Evolutionary conservation across 2,113 vertebrate genomes (phyloP).

Genomic region (Antechinus stuartii): DNA sequence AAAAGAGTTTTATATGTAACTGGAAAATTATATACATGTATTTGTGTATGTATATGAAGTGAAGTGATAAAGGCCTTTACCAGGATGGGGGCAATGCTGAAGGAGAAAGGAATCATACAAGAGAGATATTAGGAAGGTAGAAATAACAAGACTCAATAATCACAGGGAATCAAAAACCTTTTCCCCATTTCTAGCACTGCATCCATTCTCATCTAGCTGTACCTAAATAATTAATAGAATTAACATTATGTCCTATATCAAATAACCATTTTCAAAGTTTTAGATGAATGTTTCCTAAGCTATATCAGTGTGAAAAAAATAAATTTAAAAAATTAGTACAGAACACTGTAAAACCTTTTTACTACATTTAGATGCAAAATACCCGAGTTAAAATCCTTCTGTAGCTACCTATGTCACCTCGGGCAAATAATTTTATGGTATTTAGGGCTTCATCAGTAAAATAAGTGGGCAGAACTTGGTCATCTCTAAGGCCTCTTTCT

Average conservation of each 20-base stretch:
- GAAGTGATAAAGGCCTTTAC: neutral
- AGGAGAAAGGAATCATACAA: neutral
- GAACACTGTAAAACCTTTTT: neutral
- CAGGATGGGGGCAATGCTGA: neutral
- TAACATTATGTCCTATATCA: neutral
- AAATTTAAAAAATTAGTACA: neutral
- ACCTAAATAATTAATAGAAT: neutral
- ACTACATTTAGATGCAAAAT: neutral
- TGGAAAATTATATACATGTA: no score
- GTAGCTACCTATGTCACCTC: neutral
- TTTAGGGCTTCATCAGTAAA: neutral
- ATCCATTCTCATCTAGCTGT: neutral
- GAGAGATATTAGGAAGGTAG: neutral
- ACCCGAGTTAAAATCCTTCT: neutral
- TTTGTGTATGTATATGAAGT: neutral
- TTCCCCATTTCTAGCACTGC: neutral
- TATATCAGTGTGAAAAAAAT: neutral
- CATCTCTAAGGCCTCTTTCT: no score
- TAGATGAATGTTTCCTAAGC: neutral
- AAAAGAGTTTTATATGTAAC: no score
- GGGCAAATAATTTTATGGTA: neutral
- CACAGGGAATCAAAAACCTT: neutral
- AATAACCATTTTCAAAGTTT: neutral
- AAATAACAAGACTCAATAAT: neutral
- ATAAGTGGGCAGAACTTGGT: neutral